phyloP scores from a whole-genome alignment of 1,140 invertebrate species.

The Diuraphis noxia region DNA sequence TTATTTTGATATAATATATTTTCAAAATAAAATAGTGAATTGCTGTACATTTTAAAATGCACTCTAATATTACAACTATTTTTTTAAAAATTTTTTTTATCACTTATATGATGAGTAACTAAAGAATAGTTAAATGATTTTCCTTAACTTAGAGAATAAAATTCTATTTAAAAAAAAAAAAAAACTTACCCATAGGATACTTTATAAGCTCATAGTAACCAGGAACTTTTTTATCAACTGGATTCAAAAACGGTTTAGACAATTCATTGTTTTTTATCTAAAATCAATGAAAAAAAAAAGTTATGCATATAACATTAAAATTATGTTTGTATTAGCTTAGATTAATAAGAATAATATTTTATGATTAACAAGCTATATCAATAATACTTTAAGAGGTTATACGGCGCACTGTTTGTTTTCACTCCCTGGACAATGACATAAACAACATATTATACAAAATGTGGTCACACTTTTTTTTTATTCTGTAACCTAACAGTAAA shows the following conservation, averaged over 20 bases:
- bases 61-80: neutral
- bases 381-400: neutral
- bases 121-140: neutral
- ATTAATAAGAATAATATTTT: neutral
- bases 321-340: neutral
- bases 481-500: neutral
- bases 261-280: constrained; percentile 79
- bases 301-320: too few species aligned
- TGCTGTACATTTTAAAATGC: neutral
- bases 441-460: neutral
- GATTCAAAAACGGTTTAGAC: constrained; percentile 93
- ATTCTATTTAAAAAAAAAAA: neutral
- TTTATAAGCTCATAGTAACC: constrained; percentile 98
- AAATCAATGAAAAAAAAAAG: too few species aligned
- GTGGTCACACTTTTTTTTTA: too few species aligned
- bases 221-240: constrained; percentile 87
- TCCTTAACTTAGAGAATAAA: too few species aligned
- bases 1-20: too few species aligned
- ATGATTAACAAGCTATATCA: neutral
- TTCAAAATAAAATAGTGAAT: too few species aligned
- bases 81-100: neutral
- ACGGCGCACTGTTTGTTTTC: too few species aligned
- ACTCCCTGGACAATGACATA: neutral
- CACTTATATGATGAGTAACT: neutral
- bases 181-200: constrained; percentile 91